These are phyloP conservation scores for Neolamprologus caudopunctatus DNA, from an alignment of 2,113 vertebrate genomes.

Conservation along the genomic window DNA sequence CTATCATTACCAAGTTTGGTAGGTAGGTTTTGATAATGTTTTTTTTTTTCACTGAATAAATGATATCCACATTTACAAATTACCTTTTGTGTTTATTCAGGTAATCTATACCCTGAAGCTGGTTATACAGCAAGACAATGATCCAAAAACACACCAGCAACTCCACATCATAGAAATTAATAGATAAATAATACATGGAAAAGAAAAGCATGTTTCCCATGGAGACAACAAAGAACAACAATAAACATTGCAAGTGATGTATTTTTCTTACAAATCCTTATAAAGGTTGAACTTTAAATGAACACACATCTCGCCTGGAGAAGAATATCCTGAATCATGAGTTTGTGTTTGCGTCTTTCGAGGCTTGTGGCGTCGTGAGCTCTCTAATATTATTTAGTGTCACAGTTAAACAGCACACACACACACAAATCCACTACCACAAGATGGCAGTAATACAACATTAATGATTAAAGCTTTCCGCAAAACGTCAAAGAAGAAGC, in stretches of 20 bases:
- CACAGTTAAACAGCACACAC: background rate
- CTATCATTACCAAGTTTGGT: background rate
- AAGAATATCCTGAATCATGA: background rate
- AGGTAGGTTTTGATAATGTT: background rate
- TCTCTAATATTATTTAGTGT: background rate
- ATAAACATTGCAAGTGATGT: background rate
- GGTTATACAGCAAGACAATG: background rate
- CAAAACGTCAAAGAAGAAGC: background rate
- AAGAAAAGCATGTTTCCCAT: background rate
- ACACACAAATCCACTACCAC: background rate
- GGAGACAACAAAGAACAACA: background rate
- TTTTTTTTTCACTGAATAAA: background rate
- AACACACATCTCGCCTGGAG: background rate
- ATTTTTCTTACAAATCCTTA: background rate
- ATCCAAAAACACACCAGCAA: background rate
- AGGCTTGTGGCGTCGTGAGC: background rate
- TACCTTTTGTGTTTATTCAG: background rate
- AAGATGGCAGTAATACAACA: background rate
- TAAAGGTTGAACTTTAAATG: background rate
- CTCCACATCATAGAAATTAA: background rate
- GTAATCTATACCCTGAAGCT: rapidly evolving
- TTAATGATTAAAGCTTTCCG: background rate
- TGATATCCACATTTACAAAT: background rate
- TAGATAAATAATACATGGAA: background rate
- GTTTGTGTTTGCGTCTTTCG: background rate